phyloP scores from a whole-genome alignment of 2,888 invertebrate genomes.

The Callosobruchus maculatus region DNA sequence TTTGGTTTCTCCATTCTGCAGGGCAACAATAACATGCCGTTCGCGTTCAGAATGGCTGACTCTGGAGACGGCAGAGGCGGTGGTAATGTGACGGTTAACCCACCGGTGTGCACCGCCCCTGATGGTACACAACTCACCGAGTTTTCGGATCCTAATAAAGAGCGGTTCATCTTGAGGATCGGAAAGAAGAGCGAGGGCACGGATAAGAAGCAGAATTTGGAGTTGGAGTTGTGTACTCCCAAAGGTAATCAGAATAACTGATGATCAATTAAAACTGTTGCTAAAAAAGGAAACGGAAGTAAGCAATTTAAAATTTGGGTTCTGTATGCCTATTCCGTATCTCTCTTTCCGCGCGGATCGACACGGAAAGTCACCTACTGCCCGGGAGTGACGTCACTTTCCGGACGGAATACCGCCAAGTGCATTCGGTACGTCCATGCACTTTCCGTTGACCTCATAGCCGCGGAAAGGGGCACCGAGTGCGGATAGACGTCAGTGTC shows the following conservation, averaged over 20 bases:
- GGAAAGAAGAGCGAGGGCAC: constrained; percentile 71
- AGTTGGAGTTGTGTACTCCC: constrained; percentile 73
- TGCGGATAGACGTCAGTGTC: too few species aligned
- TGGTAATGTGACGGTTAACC: constrained; percentile 41
- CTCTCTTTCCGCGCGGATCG: too few species aligned
- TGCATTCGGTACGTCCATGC: too few species aligned
- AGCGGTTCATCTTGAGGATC: constrained; percentile 57
- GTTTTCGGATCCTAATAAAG: constrained; percentile 61
- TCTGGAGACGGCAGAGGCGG: constrained; percentile 24
- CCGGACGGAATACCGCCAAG: too few species aligned
- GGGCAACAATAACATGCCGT: constrained; percentile 24
- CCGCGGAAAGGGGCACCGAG: too few species aligned
- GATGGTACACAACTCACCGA: constrained; percentile 58
- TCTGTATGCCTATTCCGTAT: too few species aligned
- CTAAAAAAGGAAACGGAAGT: too few species aligned
- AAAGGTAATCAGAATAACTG: constrained; percentile 57
- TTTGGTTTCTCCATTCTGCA: constrained; percentile 7
- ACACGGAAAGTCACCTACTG: too few species aligned
- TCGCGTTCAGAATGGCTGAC: constrained; percentile 25
- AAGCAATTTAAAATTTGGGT: constrained; percentile 64
- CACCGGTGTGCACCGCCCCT: constrained; percentile 52
- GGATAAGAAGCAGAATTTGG: constrained; percentile 65
- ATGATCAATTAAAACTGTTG: too few species aligned
- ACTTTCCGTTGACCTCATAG: too few species aligned
- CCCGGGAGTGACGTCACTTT: too few species aligned